A percentile compares a stretch with the other conserved stretches of the same genome.
These are phyloP conservation scores for Brotula barbata DNA, from an alignment of 2,797 vertebrate genomes.

Conservation along the genomic window DNA sequence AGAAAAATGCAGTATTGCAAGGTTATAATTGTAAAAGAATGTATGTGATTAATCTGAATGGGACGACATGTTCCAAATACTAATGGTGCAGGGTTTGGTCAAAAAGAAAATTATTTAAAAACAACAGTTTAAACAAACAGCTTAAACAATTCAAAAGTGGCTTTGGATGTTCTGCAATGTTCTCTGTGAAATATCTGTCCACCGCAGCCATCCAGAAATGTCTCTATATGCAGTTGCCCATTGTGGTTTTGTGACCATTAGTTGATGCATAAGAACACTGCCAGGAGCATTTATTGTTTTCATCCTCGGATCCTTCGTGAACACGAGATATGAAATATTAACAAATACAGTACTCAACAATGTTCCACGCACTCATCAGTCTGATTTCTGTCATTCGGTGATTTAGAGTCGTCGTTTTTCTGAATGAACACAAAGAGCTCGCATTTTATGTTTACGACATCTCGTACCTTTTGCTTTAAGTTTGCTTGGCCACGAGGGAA, in stretches of 20 bases:
- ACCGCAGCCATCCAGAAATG: not conserved
- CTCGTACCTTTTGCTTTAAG: slow-evolving; percentile 28
- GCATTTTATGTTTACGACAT: slow-evolving; percentile 23
- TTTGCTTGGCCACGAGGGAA: slow-evolving; percentile 29
- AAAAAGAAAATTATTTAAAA: slow-evolving; percentile 8
- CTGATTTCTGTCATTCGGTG: not conserved
- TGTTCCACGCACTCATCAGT: not conserved
- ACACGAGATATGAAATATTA: slow-evolving; percentile 3
- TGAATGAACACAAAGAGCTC: slow-evolving; percentile 14
- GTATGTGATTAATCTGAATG: slow-evolving; percentile 15
- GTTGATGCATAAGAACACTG: not conserved
- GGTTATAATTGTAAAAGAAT: not conserved
- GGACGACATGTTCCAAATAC: slow-evolving; percentile 14
- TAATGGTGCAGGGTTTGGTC: not conserved
- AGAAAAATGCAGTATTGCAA: slow-evolving; percentile 5
- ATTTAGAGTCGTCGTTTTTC: not conserved
- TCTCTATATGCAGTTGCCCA: slow-evolving; percentile 2
- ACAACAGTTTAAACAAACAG: slow-evolving; percentile 4
- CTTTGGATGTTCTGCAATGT: slow-evolving; percentile 11
- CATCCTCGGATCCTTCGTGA: not conserved
- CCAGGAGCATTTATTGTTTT: not conserved
- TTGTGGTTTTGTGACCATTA: slow-evolving; percentile 5
- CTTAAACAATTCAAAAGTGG: not conserved
- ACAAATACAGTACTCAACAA: not conserved
- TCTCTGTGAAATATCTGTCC: not conserved